These are phyloP conservation scores for Leptodactylus fuscus DNA, from an alignment of 2,113 vertebrate species.

Conservation along the genomic window DNA sequence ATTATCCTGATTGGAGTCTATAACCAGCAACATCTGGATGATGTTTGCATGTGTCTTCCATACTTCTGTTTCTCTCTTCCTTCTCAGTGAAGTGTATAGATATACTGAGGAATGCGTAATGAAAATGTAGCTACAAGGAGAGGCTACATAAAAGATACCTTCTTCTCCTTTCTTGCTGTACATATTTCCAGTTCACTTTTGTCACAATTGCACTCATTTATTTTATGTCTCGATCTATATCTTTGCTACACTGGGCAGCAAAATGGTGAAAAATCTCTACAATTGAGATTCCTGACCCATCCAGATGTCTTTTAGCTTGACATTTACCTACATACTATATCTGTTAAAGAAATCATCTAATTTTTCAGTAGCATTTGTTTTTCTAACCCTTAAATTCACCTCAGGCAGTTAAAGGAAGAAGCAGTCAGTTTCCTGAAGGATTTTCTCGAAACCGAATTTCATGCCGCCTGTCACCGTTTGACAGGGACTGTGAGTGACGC, in stretches of 20 bases:
- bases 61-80: background rate
- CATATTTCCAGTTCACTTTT: background rate
- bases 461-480: slow-evolving; percentile 33
- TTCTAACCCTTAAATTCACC: slow-evolving; percentile 41
- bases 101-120: background rate
- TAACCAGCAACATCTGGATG: background rate
- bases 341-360: slow-evolving; percentile 32
- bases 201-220: background rate
- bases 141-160: too few relatives aligned
- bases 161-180: background rate
- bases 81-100: background rate
- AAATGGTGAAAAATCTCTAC: background rate
- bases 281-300: background rate
- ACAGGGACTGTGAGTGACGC: background rate
- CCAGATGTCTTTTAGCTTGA: slow-evolving; percentile 27
- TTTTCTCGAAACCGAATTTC: slow-evolving; percentile 45
- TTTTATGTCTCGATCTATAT: background rate
- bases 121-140: too few relatives aligned
- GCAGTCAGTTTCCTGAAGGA: slow-evolving; percentile 35
- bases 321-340: slow-evolving; percentile 12
- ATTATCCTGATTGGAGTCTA: background rate
- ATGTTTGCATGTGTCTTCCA: background rate
- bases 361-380: slow-evolving; percentile 51
- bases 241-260: background rate
- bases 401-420: slow-evolving; percentile 6